phyloP scores from a whole-genome alignment of 2,797 vertebrate genomes.

The Tragelaphus oryx region DNA sequence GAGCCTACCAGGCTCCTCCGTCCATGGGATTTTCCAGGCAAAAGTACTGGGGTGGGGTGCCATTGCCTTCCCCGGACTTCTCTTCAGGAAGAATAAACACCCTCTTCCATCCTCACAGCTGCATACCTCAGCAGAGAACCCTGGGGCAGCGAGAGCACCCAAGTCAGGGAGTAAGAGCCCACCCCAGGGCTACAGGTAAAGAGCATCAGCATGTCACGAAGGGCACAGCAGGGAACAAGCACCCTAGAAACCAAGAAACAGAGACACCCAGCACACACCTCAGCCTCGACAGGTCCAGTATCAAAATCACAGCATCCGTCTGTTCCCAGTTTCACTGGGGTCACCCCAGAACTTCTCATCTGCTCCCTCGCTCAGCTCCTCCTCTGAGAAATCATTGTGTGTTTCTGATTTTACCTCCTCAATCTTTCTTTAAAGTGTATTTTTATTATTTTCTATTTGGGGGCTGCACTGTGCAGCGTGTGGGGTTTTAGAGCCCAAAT shows the following conservation, averaged over 20 bases:
- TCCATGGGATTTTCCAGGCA: too few relatives aligned
- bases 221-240: background rate
- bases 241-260: background rate
- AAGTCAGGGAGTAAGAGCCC: background rate
- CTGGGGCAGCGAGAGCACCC: background rate
- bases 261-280: background rate
- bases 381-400: background rate
- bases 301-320: accelerated
- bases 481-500: background rate
- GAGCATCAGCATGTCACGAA: accelerated
- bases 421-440: background rate
- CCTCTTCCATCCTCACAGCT: background rate
- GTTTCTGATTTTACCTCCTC: background rate
- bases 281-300: background rate
- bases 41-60: too few relatives aligned
- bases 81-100: background rate
- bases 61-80: background rate
- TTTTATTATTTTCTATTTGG: background rate
- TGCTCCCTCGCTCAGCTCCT: background rate
- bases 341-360: background rate
- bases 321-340: background rate
- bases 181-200: background rate
- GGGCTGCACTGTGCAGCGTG: background rate
- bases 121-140: background rate
- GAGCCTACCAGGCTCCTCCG: too few relatives aligned